A percentile compares a stretch with the other conserved stretches of the same genome.
These are phyloP conservation scores for Rissa tridactyla DNA, from an alignment of 2,113 vertebrate genomes.

Conservation along the genomic window DNA sequence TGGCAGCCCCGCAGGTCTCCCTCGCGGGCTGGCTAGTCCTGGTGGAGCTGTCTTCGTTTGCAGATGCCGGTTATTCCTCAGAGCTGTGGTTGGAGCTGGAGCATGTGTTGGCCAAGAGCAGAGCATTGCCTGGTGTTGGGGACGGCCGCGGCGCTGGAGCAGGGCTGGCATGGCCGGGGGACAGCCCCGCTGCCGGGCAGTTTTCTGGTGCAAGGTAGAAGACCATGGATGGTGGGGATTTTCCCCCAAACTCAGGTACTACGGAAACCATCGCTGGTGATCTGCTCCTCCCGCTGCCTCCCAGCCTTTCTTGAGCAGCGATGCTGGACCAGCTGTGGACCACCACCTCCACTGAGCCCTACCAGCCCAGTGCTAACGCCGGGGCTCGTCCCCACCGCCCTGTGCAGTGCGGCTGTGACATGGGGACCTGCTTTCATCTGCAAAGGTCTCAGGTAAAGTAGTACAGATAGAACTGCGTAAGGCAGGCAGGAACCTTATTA, in stretches of 20 bases:
- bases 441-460: background rate
- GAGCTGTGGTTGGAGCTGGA: background rate
- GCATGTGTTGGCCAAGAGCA: background rate
- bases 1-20: background rate
- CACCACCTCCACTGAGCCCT: background rate
- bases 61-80: background rate
- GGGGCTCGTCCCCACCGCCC: background rate
- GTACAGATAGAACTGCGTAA: background rate
- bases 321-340: background rate
- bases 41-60: background rate
- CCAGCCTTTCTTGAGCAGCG: background rate
- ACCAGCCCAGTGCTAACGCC: rapidly evolving
- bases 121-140: rapidly evolving
- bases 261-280: rapidly evolving
- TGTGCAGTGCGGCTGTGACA: background rate
- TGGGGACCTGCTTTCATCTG: background rate
- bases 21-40: background rate
- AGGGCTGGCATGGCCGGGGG: background rate
- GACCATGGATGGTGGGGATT: background rate
- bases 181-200: rapidly evolving
- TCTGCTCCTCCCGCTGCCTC: background rate
- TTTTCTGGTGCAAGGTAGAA: background rate
- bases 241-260: background rate
- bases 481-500: background rate
- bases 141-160: background rate